Conservation (phyloP, 1,140 invertebrate genomes). For the Anadara kagoshimensis region DNA sequence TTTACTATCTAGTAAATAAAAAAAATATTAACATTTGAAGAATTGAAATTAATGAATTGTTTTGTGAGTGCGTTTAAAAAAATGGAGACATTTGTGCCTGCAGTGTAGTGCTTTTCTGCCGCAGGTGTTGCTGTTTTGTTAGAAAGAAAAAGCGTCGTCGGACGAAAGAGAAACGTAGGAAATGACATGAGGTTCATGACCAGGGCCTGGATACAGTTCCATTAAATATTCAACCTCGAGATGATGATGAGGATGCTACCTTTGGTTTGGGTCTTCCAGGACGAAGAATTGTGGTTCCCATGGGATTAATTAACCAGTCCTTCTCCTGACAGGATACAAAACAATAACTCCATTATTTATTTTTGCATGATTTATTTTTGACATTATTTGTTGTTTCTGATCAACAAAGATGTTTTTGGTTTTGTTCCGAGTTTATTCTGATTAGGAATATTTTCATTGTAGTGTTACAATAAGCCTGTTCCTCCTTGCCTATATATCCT, state of each 20-base stretch:
- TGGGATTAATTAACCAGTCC: constrained; percentile 25
- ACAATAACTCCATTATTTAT: constrained; percentile 10
- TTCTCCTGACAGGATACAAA: constrained; percentile 19
- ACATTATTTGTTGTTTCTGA: constrained; percentile 5
- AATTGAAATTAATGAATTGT: not conserved
- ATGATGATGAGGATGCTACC: constrained; percentile 25
- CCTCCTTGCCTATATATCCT: too few relatives aligned
- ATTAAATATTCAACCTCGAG: constrained; percentile 34
- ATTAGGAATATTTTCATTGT: too few relatives aligned
- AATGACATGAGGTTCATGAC: constrained; percentile 61
- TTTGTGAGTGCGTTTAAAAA: not conserved
- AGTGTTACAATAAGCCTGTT: too few relatives aligned
- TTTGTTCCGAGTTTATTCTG: too few relatives aligned
- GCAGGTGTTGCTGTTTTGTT: constrained; percentile 65
- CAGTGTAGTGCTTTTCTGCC: constrained; percentile 32
- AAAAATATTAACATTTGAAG: constrained; percentile 3
- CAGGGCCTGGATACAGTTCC: constrained; percentile 57
- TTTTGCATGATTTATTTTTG: not conserved
- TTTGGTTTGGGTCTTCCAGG: constrained; percentile 19
- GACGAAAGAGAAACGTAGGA: constrained; percentile 56
- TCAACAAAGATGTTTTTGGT: too few relatives aligned
- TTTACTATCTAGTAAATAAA: constrained; percentile 10
- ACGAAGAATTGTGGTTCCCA: constrained; percentile 9
- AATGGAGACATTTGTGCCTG: constrained; percentile 18
- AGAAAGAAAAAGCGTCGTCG: constrained; percentile 45